Base-by-base conservation (phyloP, 2,888 invertebrate genomes). In the Tipula unca region DNA sequence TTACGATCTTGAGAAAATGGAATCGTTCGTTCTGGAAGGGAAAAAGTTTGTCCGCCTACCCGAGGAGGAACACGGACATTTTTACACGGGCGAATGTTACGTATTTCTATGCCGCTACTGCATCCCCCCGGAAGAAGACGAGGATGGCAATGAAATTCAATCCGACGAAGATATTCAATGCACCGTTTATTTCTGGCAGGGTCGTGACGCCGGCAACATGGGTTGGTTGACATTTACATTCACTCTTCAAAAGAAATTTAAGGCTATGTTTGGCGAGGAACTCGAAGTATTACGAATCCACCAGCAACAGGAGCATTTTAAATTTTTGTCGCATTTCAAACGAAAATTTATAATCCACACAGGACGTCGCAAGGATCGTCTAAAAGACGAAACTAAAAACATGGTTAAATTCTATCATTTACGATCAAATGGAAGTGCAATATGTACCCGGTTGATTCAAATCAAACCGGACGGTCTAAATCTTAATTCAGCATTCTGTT, bases 181-280 rank as follows among this genome's bases (percentile, higher is more conserved):
- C 92, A 97, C 98, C 85, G 99, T 99, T n/a, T 99, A 99, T 91
- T 99, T 99, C 92, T 99, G 99, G 99, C 99, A 99, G 92, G 99
- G 99, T 0, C 93, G 96, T 85, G 96, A 98, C 89, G 99, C 99
- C 1, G 95, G 96, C 87, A 99, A 99, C 91, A 99, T 99, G 99
- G 99, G 99, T 86, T 99, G 99, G 99, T 93, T 99, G 0, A 99
- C 98, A 0, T 99, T 99, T 91, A 99, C 99, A 0, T 99, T 99
- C 91, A 98, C 97, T 87, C 92, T 97, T 88, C 96, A 96, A 90
- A 97, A 97, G 90, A 97, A 96, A 90, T 98, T 98, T 90, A 96
- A 97, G 89, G 92, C 95, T 0, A 92, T 97, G 88, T 98, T 98
- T 89, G 95, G 95, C 14, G 96, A 97, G 89, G 97, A 97, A 89